Evolutionary conservation across 2,888 invertebrate species (phyloP).

Genomic region (Therioaphis trifolii): DNA sequence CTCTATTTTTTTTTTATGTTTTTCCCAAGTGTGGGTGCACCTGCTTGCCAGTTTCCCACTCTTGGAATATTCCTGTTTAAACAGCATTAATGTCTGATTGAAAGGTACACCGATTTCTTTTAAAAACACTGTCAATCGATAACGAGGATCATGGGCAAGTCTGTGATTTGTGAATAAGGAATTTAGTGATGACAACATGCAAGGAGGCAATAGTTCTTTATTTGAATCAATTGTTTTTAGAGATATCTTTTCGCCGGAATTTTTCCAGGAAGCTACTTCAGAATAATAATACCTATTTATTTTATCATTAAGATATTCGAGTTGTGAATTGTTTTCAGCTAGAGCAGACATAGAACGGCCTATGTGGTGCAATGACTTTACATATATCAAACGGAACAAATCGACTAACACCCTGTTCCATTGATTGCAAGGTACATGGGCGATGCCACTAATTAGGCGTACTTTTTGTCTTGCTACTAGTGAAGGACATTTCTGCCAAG

Average conservation of each 20-base stretch:
- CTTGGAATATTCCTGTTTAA: conserved; percentile 76
- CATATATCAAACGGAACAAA: conserved; percentile 51
- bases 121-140: conserved; percentile 77
- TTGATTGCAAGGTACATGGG: conserved; percentile 37
- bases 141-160: conserved; percentile 75
- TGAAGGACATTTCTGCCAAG: conserved; percentile 48
- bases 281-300: conserved; percentile 36
- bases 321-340: background rate
- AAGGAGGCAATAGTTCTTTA: conserved; percentile 73
- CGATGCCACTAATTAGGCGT: conserved; percentile 22
- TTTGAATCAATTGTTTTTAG: conserved; percentile 63
- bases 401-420: conserved; percentile 39
- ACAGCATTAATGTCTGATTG: conserved; percentile 75
- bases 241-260: background rate
- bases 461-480: conserved; percentile 29
- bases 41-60: conserved; percentile 69
- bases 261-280: conserved; percentile 33
- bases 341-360: conserved; percentile 19
- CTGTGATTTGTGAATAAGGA: conserved; percentile 73
- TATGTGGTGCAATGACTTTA: conserved; percentile 19
- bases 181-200: conserved; percentile 75
- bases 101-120: conserved; percentile 79
- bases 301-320: conserved; percentile 41
- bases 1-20: conserved; percentile 74
- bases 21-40: conserved; percentile 76